Evolutionary conservation across 2,797 vertebrate genomes (phyloP), one percentile per base, ranked within the genome.

Genomic region (Scomberomorus guttatus): DNA sequence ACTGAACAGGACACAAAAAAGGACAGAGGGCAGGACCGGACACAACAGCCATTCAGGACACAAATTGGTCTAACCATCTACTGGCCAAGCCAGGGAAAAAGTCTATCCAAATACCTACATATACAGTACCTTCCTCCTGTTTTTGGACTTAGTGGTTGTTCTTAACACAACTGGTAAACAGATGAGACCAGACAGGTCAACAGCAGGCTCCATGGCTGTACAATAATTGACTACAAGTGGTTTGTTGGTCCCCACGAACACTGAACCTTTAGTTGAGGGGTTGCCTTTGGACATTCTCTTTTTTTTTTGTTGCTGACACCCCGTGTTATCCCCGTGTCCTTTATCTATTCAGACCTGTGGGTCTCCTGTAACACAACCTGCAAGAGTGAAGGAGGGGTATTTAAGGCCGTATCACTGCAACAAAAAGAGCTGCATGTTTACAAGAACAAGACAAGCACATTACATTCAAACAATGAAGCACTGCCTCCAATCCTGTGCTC

Each of bases 361-460:
- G 75, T 85, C 70, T 73, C 63, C 81, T 74, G 76, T 71, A 86
- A 82, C 80, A 87, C 87, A 88, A 94, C 92, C 88, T 90, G 91
- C 86, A 87, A 68, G 87, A 86, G 89, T 76, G 63, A 79, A 77
- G 65, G 76, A 82, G 78, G 63, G 79, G 84, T 83, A 79, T 91
- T 86, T 85, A 87, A 91, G 88, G 84, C 81, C 65, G 48, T 86
- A 93, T 93, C 90, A 79, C 85, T 62, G 71, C 84, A 84, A 93
- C 91, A 93, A 93, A 94, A 93, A 93, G 88, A 90, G 89, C 81
- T 32, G 78, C 89, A 79, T 95, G 95, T 96, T 95, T 94, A 96
- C 94, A 95, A 93, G 95, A 90, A 89, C 87, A 92, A 93, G 94
- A 95, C 93, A 95, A 94, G 92, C 88, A 94, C 90, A 94, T 96